These are phyloP conservation scores for Poecilia gillii DNA, from an alignment of 2,797 vertebrate species.

Conservation along the genomic window DNA sequence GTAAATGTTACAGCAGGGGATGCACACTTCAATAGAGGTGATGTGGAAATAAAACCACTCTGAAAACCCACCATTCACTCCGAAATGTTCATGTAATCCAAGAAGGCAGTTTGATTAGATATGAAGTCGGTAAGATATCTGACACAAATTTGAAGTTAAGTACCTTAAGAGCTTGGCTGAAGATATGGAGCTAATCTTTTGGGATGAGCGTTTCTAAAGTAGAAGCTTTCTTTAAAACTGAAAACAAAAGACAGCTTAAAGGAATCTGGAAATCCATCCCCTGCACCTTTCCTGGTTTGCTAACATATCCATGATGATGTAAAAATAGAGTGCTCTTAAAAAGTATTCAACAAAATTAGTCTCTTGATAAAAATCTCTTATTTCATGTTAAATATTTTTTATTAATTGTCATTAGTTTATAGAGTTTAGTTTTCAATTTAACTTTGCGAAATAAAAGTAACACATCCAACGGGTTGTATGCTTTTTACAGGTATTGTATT, in stretches of 20 bases:
- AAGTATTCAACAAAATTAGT: too few relatives aligned
- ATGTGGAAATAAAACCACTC: neutral
- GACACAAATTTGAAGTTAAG: neutral
- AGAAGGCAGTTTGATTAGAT: neutral
- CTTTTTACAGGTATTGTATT: neutral
- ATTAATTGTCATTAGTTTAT: neutral
- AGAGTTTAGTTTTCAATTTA: neutral
- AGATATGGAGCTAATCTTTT: neutral
- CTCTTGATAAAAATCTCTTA: neutral
- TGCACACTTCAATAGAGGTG: neutral
- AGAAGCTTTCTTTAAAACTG: neutral
- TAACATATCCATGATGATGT: neutral
- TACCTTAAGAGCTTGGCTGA: slow-evolving; percentile 1
- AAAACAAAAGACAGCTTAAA: neutral
- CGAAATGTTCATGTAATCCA: neutral
- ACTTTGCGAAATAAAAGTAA: neutral
- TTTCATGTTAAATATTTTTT: neutral
- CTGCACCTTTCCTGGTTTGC: neutral
- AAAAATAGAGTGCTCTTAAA: neutral
- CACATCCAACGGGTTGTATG: neutral
- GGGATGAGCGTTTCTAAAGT: neutral
- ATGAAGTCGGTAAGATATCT: slow-evolving; percentile 7
- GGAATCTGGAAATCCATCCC: neutral
- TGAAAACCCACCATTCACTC: neutral
- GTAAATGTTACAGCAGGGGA: neutral